Base-by-base conservation (phyloP, 2,888 invertebrate genomes). In the Aelia acuminata region DNA sequence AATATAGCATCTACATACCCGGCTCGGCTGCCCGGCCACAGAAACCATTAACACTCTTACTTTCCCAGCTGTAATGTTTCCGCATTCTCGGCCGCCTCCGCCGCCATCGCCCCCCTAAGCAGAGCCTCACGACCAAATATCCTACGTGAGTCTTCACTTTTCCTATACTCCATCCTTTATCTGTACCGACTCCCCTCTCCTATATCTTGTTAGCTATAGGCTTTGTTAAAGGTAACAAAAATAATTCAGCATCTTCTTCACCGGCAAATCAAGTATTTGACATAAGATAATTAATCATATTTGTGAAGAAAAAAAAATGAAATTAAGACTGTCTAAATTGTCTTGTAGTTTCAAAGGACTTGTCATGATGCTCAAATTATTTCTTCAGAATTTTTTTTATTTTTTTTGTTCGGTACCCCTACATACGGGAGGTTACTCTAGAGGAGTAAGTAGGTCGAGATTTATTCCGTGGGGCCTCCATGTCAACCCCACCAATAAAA, bases 61-160 rank as follows among this genome's bases (percentile, higher is more conserved):
- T 47, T 80, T 80, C 43, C 39, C 43, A 80, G 80, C 80, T 43
- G 80, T 22, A 5, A 11, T 80, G 43, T 80, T 80, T 80, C 80
- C 80, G 80, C 80, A 80, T 80, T 80, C 80, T 47, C n/a, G 43
- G 43, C 80, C 43, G 39, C 80, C 80, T 47, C 80, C 80, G 22
- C 13, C 43, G 39, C 43, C 22, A 80, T 47, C n/a, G 80, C 43
- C 80, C 80, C 43, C 3, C 80, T 80, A 80, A 80, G 80, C 80
- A 80, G 80, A 13, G 10, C 43, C 80, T 80, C 80, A 80, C 80
- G 80, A 80, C 43, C 80, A 80, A 80, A 75, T 75, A 75, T 47
- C 80, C 80, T 43, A 80, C 80, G 80, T 80, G 80, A 80, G 80
- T 80, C 80, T 80, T 80, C 80, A 80, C 80, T 80, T 80, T 80